Conservation (phyloP, 2,113 vertebrate genomes). For the Saccopteryx leptura region DNA sequence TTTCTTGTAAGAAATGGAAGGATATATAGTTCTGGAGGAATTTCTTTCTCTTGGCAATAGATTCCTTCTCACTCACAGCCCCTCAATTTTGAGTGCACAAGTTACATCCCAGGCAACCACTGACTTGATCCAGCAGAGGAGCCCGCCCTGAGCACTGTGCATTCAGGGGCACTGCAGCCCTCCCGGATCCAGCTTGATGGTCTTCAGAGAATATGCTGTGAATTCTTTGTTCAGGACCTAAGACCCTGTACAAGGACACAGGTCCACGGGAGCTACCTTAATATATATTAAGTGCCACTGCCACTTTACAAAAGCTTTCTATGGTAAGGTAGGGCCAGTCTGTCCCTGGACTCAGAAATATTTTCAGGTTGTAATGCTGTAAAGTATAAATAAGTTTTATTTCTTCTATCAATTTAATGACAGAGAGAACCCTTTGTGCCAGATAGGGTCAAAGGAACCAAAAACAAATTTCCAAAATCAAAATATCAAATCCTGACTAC, state of each 20-base stretch:
- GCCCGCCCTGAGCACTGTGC: no score
- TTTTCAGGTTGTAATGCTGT: no score
- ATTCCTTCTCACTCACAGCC: not conserved
- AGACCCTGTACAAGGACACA: no score
- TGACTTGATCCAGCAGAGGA: not conserved
- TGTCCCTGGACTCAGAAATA: no score
- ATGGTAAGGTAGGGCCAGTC: no score
- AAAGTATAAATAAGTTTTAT: no score
- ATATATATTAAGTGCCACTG: no score
- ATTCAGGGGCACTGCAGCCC: no score
- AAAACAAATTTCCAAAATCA: not conserved
- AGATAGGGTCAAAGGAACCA: not conserved
- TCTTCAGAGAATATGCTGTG: not conserved
- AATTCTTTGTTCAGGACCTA: not conserved
- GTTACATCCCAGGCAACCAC: not conserved
- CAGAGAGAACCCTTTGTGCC: not conserved
- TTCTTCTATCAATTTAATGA: no score
- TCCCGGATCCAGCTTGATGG: not conserved
- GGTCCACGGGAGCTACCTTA: no score
- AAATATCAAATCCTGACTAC: not conserved
- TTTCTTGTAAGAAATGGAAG: not conserved
- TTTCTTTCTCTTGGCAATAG: not conserved
- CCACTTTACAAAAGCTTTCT: no score
- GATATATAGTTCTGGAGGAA: not conserved
- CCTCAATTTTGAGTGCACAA: not conserved